These are phyloP conservation scores for Mycteria americana DNA, from an alignment of 2,797 vertebrate species.

Conservation along the genomic window DNA sequence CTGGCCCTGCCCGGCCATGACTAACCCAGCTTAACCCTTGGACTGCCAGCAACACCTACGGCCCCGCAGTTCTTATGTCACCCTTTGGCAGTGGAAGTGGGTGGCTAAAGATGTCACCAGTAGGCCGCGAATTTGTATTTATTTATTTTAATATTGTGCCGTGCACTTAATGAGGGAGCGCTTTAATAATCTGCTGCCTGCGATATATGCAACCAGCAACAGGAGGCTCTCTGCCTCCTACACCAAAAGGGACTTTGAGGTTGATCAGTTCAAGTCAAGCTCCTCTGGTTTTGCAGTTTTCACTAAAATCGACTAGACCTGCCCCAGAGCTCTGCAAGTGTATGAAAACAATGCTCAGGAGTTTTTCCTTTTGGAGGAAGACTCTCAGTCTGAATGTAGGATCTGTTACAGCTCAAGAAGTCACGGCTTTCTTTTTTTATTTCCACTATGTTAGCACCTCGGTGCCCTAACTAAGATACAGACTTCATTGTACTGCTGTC, in stretches of 20 bases:
- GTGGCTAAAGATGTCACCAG: neutral
- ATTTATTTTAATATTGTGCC: neutral
- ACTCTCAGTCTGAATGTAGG: too few species aligned
- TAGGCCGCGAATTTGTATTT: neutral
- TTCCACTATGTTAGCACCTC: neutral
- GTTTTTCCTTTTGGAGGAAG: neutral
- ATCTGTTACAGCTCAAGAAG: neutral
- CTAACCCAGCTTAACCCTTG: neutral
- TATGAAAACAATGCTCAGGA: too few species aligned
- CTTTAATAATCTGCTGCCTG: neutral
- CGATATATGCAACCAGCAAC: neutral
- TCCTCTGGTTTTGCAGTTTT: neutral
- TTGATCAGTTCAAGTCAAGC: neutral
- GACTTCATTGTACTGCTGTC: rapidly evolving
- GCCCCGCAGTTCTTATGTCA: neutral
- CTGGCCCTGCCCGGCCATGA: neutral
- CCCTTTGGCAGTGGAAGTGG: neutral
- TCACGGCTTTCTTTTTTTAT: neutral
- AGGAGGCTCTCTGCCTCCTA: neutral
- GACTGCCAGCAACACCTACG: neutral
- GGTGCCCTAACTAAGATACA: neutral
- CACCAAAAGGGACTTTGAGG: neutral
- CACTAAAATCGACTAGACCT: neutral
- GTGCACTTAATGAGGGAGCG: rapidly evolving
- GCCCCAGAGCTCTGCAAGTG: neutral